These are phyloP conservation scores for Melanerpes formicivorus DNA, from an alignment of 2,113 vertebrate genomes.

Conservation along the genomic window DNA sequence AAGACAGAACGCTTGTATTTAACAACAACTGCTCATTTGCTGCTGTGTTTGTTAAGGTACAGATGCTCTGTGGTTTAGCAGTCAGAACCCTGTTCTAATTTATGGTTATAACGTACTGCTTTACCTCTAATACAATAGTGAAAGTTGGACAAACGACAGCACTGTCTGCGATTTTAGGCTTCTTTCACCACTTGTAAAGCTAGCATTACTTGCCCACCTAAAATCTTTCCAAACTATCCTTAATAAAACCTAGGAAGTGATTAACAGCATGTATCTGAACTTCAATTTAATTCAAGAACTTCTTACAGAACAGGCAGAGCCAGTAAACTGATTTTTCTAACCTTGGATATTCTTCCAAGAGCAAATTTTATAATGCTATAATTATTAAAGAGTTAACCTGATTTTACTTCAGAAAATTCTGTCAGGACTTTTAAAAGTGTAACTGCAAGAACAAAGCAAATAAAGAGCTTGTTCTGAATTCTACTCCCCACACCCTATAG, in stretches of 20 bases:
- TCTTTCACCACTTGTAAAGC: not conserved
- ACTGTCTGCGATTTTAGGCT: not conserved
- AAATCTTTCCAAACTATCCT: not conserved
- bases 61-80: not conserved
- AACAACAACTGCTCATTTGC: not conserved
- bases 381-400: not conserved
- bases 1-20: not conserved
- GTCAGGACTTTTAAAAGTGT: not conserved
- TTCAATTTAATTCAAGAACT: not conserved
- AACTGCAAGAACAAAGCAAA: not conserved
- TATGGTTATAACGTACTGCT: not conserved
- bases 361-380: not conserved
- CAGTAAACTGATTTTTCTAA: not conserved
- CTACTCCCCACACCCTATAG: not conserved
- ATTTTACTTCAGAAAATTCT: not conserved
- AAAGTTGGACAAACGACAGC: not conserved
- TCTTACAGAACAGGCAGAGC: not conserved
- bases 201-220: not conserved
- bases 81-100: not conserved
- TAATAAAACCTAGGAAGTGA: not conserved
- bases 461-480: not conserved
- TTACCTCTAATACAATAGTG: not conserved
- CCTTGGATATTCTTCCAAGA: not conserved
- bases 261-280: not conserved
- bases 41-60: not conserved